A percentile compares a stretch with the other conserved stretches of the same genome.
These are phyloP conservation scores for Stenodera caucasica DNA, from an alignment of 2,888 invertebrate genomes.

Conservation along the genomic window DNA sequence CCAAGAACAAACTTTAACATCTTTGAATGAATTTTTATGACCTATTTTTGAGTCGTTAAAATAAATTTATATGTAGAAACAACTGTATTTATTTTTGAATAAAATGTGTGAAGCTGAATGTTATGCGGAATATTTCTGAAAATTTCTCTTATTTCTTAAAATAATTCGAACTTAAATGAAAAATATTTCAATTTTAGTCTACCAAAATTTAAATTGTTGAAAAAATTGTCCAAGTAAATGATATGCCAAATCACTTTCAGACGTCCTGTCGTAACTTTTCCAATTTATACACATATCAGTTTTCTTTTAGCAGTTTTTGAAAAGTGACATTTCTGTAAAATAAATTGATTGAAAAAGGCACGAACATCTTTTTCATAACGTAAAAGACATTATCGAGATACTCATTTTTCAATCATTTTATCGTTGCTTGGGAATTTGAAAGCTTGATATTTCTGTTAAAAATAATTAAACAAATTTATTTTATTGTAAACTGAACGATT, in stretches of 20 bases:
- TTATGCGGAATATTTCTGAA: not conserved
- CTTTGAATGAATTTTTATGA: constrained; percentile 11
- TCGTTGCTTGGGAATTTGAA: not conserved
- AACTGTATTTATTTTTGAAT: constrained; percentile 3
- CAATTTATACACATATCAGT: not conserved
- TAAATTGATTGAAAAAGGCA: not conserved
- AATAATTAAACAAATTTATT: no score
- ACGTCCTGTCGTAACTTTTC: not conserved
- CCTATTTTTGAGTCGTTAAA: constrained; percentile 7
- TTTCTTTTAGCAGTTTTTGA: not conserved
- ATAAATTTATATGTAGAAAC: not conserved
- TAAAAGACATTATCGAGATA: no score
- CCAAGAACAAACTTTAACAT: constrained; percentile 11
- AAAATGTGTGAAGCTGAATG: not conserved
- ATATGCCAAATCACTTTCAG: not conserved
- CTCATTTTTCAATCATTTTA: no score
- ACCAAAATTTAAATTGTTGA: no score
- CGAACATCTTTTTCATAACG: no score
- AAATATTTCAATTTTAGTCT: no score
- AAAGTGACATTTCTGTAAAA: not conserved
- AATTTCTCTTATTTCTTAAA: not conserved
- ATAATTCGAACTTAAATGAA: not conserved
- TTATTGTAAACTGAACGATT: no score
- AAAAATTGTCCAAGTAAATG: not conserved
- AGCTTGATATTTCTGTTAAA: no score